These are phyloP conservation scores for Copidosoma aretas DNA, from an alignment of 2,888 invertebrate genomes.

Conservation along the genomic window DNA sequence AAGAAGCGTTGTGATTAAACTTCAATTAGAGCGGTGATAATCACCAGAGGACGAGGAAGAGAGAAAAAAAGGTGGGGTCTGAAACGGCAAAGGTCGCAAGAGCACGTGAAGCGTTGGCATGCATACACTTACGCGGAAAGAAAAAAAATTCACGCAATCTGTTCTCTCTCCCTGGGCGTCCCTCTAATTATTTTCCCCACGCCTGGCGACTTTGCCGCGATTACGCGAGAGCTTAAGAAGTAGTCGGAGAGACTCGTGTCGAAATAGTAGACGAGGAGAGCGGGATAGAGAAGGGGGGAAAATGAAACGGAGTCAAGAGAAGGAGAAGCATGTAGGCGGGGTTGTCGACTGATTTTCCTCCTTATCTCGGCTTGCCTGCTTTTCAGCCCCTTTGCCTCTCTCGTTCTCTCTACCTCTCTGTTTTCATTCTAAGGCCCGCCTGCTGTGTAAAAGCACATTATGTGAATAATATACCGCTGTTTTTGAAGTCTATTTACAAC, in stretches of 20 bases:
- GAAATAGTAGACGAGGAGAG: no score
- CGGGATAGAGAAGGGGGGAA: no score
- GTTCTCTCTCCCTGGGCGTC: neutral
- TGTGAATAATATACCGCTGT: no score
- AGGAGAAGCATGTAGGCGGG: neutral
- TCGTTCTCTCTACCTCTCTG: no score
- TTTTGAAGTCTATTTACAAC: no score
- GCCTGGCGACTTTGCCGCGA: neutral
- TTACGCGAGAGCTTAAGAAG: neutral
- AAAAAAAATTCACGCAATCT: conserved; percentile 15
- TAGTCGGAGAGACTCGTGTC: neutral
- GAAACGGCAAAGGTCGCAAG: neutral
- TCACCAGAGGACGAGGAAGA: neutral
- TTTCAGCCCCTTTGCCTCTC: neutral
- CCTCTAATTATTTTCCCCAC: neutral
- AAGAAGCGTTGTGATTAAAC: conserved; percentile 7
- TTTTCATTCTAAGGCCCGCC: no score
- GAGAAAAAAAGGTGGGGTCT: neutral
- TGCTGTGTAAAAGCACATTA: no score
- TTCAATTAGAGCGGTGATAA: neutral
- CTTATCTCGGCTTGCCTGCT: neutral
- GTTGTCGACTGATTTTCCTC: conserved; percentile 1
- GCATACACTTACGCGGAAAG: neutral
- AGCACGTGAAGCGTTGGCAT: conserved; percentile 3
- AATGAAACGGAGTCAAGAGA: neutral